Conservation (phyloP, 2,888 invertebrate genomes). For the Plagodis pulveraria region DNA sequence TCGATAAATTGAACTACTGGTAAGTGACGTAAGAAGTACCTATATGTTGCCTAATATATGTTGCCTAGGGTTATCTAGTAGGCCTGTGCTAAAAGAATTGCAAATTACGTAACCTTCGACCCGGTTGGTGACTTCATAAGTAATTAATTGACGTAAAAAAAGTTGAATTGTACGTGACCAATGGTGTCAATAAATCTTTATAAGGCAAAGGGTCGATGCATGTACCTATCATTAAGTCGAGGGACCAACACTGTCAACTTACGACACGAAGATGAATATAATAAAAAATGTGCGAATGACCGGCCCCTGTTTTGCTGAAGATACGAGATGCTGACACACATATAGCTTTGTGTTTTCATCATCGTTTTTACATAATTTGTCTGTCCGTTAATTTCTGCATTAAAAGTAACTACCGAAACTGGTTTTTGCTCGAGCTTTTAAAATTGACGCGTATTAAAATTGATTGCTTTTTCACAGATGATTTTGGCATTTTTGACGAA, state of each 20-base stretch:
- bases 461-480: slow-evolving; percentile 13
- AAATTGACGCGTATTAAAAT: slow-evolving; percentile 13
- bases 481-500: slow-evolving; percentile 12
- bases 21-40: too few relatives aligned
- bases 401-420: slow-evolving; percentile 36
- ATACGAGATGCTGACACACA: slow-evolving; percentile 56
- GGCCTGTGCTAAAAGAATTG: slow-evolving; percentile 11
- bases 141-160: slow-evolving; percentile 29
- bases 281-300: slow-evolving; percentile 64
- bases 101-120: slow-evolving; percentile 23
- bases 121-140: slow-evolving; percentile 22
- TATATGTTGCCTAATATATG: too few relatives aligned
- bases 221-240: slow-evolving; percentile 18
- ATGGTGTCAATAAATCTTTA: slow-evolving; percentile 49
- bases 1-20: too few relatives aligned
- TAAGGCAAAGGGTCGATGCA: slow-evolving; percentile 54
- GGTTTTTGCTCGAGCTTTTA: slow-evolving; percentile 10
- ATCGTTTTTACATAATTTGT: slow-evolving; percentile 47
- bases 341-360: slow-evolving; percentile 49
- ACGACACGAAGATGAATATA: slow-evolving; percentile 49
- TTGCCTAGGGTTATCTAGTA: too few relatives aligned
- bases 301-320: slow-evolving; percentile 50
- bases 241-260: slow-evolving; percentile 37
- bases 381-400: slow-evolving; percentile 37
- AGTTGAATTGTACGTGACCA: slow-evolving; percentile 24